Evolutionary conservation across 1,140 invertebrate genomes (phyloP).

Genomic region (Megathymus violae): DNA sequence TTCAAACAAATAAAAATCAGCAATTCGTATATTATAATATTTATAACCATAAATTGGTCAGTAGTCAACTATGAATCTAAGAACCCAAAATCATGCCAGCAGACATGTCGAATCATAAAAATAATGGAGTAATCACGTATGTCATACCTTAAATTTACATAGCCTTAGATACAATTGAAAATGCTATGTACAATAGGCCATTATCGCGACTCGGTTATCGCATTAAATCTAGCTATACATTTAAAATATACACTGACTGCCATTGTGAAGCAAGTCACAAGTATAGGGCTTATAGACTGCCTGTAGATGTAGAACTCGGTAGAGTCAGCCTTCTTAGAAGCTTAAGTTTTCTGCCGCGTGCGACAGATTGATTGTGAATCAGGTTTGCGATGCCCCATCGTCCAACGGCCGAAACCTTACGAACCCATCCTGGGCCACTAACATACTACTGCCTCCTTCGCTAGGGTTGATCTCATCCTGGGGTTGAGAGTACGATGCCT

Average conservation of each 20-base stretch:
- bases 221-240: slow-evolving; percentile 61
- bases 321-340: slow-evolving; percentile 53
- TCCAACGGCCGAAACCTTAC: slow-evolving; percentile 90
- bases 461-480: slow-evolving; percentile 69
- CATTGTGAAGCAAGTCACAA: slow-evolving; percentile 33
- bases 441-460: slow-evolving; percentile 86
- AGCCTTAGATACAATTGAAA: slow-evolving; percentile 50
- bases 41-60: slow-evolving; percentile 3
- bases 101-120: slow-evolving; percentile 29
- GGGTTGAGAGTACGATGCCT: slow-evolving; percentile 76
- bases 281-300: slow-evolving; percentile 2
- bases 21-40: not conserved
- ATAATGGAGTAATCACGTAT: slow-evolving; percentile 36
- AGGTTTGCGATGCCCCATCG: slow-evolving; percentile 82
- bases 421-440: slow-evolving; percentile 93
- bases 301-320: not conserved
- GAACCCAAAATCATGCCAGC: slow-evolving; percentile 9
- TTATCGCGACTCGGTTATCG: slow-evolving; percentile 43
- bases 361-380: slow-evolving; percentile 76
- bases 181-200: slow-evolving; percentile 72
- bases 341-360: slow-evolving; percentile 60
- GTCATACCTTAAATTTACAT: slow-evolving; percentile 45
- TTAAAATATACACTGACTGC: slow-evolving; percentile 58
- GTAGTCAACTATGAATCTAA: slow-evolving; percentile 2
- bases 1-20: not conserved